A percentile compares a stretch with the other conserved stretches of the same genome.
Conservation (phyloP, 1,140 invertebrate genomes). For the Pteromalus puparum region DNA sequence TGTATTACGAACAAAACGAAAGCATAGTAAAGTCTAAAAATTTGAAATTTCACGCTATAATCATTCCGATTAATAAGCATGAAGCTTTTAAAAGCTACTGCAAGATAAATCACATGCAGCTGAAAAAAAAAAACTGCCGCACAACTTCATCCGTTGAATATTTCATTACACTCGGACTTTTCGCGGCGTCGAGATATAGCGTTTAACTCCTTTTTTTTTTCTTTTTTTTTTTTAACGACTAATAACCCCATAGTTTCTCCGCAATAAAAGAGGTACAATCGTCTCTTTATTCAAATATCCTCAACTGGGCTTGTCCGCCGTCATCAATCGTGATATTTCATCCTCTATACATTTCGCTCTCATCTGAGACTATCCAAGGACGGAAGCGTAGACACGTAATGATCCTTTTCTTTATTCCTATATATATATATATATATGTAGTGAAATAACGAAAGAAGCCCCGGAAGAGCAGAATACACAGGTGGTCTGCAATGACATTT, state of each 20-base stretch:
- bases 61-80: constrained; percentile 14
- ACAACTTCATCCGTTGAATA: constrained; percentile 22
- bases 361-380: constrained; percentile 9
- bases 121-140: neutral
- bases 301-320: neutral
- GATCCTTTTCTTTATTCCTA: neutral
- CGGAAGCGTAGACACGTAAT: neutral
- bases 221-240: constrained; percentile 12
- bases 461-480: neutral
- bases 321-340: constrained; percentile 22
- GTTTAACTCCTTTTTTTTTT: neutral
- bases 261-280: constrained; percentile 20
- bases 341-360: neutral
- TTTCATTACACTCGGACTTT: constrained; percentile 6
- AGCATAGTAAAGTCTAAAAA: neutral
- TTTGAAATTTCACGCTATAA: neutral
- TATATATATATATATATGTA: too few species aligned
- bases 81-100: neutral
- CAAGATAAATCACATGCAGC: neutral
- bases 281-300: constrained; percentile 31
- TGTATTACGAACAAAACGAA: neutral
- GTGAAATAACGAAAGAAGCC: too few species aligned
- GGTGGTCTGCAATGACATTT: neutral
- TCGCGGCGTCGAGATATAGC: neutral
- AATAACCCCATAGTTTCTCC: constrained; percentile 19